Conservation (phyloP, 1,140 invertebrate genomes). For the Eueides isabella region DNA sequence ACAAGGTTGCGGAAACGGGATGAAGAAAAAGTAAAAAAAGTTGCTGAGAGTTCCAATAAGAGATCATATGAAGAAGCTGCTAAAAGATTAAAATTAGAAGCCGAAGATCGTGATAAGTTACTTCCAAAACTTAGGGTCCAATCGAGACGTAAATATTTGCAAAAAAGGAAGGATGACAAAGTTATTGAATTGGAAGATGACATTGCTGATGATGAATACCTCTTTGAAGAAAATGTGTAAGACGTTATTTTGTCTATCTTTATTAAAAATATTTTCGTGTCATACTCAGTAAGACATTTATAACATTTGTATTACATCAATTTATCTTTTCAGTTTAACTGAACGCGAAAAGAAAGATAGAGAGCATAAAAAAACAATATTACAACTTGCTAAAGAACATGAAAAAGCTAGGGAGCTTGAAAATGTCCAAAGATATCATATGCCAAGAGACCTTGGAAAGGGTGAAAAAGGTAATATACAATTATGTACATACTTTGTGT, state of each 20-base stretch:
- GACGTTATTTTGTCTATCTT: constrained; percentile 42
- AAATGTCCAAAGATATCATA: constrained; percentile 95
- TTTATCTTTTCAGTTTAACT: constrained; percentile 86
- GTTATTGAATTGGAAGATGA: constrained; percentile 97
- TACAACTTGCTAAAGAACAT: constrained; percentile 97
- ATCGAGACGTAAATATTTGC: constrained; percentile 96
- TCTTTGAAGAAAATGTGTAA: constrained; percentile 95
- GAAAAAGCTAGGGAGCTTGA: constrained; percentile 96
- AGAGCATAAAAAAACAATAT: constrained; percentile 95
- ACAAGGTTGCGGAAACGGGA: constrained; percentile 94
- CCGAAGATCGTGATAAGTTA: constrained; percentile 92
- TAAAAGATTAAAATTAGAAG: constrained; percentile 94
- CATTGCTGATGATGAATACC: constrained; percentile 97
- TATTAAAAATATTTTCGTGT: background rate
- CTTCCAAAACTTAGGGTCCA: constrained; percentile 94
- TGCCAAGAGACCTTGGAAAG: constrained; percentile 92
- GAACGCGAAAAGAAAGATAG: constrained; percentile 92
- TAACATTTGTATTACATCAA: background rate
- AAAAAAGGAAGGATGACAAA: constrained; percentile 98
- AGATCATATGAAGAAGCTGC: constrained; percentile 95
- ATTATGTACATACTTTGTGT: no score
- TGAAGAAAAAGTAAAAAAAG: constrained; percentile 93
- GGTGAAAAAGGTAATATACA: constrained; percentile 84
- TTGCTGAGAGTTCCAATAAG: constrained; percentile 88
- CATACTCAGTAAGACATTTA: background rate